These are phyloP conservation scores for Oscarella lobularis DNA, from an alignment of 37 sponge, comb jelly and placozoan genomes.

Conservation along the genomic window DNA sequence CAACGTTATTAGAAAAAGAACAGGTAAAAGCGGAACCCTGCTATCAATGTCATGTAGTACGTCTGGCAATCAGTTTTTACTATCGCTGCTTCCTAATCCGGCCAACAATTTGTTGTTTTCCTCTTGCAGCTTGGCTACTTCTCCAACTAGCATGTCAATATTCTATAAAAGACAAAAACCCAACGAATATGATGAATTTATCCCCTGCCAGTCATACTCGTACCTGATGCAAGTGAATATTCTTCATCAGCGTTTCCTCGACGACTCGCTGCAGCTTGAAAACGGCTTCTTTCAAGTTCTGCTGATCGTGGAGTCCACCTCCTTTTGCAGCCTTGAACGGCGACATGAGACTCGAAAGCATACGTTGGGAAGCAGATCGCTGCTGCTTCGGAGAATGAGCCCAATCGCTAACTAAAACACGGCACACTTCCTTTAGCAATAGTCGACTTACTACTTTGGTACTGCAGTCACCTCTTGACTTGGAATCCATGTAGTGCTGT, in stretches of 20 bases:
- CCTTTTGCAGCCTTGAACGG: background rate
- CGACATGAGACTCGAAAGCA: background rate
- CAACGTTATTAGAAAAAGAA: too few species aligned
- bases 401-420: background rate
- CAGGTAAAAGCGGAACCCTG: too few species aligned
- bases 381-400: background rate
- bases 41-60: too few species aligned
- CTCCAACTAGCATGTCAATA: background rate
- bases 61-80: too few species aligned
- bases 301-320: too few species aligned
- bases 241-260: conserved; percentile 74
- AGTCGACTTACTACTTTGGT: too few species aligned
- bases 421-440: too few species aligned
- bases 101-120: too few species aligned
- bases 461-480: conserved; percentile 18
- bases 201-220: background rate
- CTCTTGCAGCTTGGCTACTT: background rate
- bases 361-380: background rate
- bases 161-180: background rate
- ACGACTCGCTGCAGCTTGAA: conserved; percentile 36
- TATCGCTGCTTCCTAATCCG: too few species aligned
- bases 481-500: conserved; percentile 42
- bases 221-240: conserved; percentile 58
- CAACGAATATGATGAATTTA: background rate
- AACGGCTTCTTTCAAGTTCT: background rate